Evolutionary conservation across 53 echinoderm and acorn worm species (phyloP).

Genomic region (Antedon mediterranea): DNA sequence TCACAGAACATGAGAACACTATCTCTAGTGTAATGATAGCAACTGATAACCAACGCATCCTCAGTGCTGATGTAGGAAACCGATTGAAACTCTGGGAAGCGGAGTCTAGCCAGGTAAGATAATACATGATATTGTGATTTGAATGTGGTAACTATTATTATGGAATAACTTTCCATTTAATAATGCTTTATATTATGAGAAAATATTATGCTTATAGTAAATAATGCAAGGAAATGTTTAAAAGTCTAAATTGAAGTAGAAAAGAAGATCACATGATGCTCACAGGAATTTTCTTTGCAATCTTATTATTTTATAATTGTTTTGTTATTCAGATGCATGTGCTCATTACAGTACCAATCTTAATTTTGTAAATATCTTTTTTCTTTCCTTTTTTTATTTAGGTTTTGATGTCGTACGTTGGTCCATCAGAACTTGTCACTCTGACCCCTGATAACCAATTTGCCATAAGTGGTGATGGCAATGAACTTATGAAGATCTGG

Average conservation of each 20-base stretch:
- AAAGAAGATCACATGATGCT: too few species aligned
- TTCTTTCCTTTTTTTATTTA: constrained; percentile 1
- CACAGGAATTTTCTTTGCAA: too few species aligned
- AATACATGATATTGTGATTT: neutral
- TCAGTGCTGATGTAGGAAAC: constrained; percentile 81
- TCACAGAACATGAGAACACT: constrained; percentile 67
- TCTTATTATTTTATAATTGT: too few species aligned
- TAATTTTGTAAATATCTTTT: too few species aligned
- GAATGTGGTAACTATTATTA: too few species aligned
- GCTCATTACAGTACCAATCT: too few species aligned
- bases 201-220: too few species aligned
- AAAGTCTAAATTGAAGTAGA: too few species aligned
- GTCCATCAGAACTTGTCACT: constrained; percentile 78
- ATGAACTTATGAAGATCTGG: constrained; percentile 99
- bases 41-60: constrained; percentile 84
- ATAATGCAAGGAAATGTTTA: too few species aligned
- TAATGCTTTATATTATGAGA: too few species aligned
- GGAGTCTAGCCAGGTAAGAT: constrained; percentile 80
- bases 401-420: constrained; percentile 84
- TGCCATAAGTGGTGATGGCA: constrained; percentile 79
- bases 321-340: too few species aligned
- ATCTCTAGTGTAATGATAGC: constrained; percentile 69
- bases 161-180: too few species aligned
- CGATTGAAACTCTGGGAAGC: constrained; percentile 88
- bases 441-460: constrained; percentile 78